A percentile compares a stretch with the other conserved stretches of the same genome.
Conservation (phyloP, 2,888 invertebrate species). For the Celastrina argiolus region DNA sequence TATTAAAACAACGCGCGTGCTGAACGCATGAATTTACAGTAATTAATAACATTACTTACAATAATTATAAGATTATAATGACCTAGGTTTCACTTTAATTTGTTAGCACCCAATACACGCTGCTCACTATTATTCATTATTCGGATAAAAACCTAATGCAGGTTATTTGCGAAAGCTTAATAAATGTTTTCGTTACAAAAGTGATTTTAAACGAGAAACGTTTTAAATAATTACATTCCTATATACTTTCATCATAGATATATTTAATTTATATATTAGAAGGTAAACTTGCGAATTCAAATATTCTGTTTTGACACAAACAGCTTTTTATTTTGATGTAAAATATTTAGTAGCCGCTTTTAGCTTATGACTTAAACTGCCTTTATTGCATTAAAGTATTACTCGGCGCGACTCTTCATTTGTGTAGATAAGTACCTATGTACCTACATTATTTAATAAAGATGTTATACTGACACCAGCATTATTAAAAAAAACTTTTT, state of each 20-base stretch:
- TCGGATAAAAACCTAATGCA: too few species aligned
- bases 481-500: conserved; percentile 29
- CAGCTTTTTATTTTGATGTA: not conserved
- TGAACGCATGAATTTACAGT: not conserved
- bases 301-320: too few species aligned
- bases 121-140: not conserved
- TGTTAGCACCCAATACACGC: not conserved
- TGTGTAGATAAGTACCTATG: conserved; percentile 32
- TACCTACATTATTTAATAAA: conserved; percentile 37
- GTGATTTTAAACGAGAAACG: too few species aligned
- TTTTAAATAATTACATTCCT: too few species aligned
- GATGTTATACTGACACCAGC: conserved; percentile 34
- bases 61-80: not conserved
- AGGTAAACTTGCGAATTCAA: too few species aligned
- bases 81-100: not conserved
- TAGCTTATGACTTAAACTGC: conserved; percentile 35
- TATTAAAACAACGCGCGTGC: not conserved
- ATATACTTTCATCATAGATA: too few species aligned
- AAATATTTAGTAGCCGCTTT: not conserved
- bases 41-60: too few species aligned
- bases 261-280: too few species aligned
- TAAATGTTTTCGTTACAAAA: not conserved
- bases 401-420: conserved; percentile 39
- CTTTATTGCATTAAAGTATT: conserved; percentile 30
- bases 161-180: too few species aligned